These are phyloP conservation scores for Epizoanthus ramosus DNA, from an alignment of 92 coral and sea anemone genomes.

Conservation along the genomic window DNA sequence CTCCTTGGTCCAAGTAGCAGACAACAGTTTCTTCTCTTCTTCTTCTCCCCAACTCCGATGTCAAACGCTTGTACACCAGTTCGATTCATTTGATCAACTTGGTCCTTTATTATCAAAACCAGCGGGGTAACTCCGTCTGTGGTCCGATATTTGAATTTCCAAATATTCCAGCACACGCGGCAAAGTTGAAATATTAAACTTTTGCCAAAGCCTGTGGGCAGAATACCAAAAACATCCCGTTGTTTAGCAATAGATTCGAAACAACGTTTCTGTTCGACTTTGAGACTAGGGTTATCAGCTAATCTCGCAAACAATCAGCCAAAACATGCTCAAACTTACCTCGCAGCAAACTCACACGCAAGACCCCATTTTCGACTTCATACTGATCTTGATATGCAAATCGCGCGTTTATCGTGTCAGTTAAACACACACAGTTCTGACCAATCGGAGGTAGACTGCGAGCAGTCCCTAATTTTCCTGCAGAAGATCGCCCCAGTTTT, in stretches of 20 bases:
- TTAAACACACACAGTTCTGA: too few species aligned
- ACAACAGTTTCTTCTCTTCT: constrained; percentile 37
- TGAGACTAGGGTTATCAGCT: too few species aligned
- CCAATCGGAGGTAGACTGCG: too few species aligned
- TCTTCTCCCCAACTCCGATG: constrained; percentile 26
- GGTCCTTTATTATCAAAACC: constrained; percentile 38
- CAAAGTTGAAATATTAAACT: constrained; percentile 4
- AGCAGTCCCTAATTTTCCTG: too few species aligned
- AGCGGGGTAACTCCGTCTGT: not conserved
- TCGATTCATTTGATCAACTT: constrained; percentile 32
- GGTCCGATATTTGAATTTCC: not conserved
- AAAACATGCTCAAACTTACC: too few species aligned
- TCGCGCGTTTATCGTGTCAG: too few species aligned
- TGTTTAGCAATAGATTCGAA: not conserved
- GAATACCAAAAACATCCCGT: not conserved
- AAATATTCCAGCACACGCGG: not conserved
- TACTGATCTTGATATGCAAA: too few species aligned
- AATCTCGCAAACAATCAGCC: too few species aligned
- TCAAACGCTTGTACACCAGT: constrained; percentile 25
- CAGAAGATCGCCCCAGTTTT: too few species aligned
- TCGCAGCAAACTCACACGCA: too few species aligned
- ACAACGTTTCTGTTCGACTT: constrained; percentile 10
- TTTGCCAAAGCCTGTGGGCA: constrained; percentile 10
- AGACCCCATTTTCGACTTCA: too few species aligned
- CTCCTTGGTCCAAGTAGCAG: constrained; percentile 20